Evolutionary conservation across 2,797 vertebrate species (phyloP).

Genomic region (Chromobotia macracanthus): DNA sequence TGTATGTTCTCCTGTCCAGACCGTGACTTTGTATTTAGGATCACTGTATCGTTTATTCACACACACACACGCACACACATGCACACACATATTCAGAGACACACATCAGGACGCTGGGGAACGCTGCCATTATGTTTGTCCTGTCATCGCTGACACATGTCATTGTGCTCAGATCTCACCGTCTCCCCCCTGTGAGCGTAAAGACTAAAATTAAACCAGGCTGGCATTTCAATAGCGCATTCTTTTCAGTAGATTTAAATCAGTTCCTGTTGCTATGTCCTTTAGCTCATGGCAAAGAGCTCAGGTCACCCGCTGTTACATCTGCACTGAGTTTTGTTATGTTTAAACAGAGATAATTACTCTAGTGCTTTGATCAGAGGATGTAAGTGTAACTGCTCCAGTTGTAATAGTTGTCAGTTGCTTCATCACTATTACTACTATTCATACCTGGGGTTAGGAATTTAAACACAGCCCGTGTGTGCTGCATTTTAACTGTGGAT

Average conservation of each 20-base stretch:
- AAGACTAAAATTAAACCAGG: constrained; percentile 61
- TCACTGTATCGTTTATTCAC: constrained; percentile 31
- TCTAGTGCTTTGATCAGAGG: constrained; percentile 4
- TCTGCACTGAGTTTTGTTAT: constrained; percentile 27
- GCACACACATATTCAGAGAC: constrained; percentile 29
- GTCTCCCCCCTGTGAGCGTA: constrained; percentile 49
- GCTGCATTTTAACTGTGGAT: background rate
- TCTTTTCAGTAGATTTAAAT: constrained; percentile 49
- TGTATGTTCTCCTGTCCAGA: constrained; percentile 74
- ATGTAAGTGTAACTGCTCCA: constrained; percentile 3
- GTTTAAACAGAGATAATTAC: constrained; percentile 22
- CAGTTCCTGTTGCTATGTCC: constrained; percentile 33
- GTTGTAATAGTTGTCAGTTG: background rate
- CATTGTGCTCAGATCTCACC: constrained; percentile 56
- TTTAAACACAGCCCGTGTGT: background rate
- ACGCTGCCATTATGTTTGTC: constrained; percentile 71
- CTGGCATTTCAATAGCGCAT: constrained; percentile 59
- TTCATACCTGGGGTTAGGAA: background rate
- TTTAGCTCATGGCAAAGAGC: constrained; percentile 36
- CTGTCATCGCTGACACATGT: constrained; percentile 72
- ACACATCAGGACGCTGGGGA: constrained; percentile 62
- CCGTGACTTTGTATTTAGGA: constrained; percentile 51
- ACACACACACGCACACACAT: background rate
- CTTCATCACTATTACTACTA: background rate
- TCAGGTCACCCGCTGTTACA: constrained; percentile 21